These are phyloP conservation scores for Drosophila oshimai DNA, from an alignment of 1,140 invertebrate species.

Conservation along the genomic window DNA sequence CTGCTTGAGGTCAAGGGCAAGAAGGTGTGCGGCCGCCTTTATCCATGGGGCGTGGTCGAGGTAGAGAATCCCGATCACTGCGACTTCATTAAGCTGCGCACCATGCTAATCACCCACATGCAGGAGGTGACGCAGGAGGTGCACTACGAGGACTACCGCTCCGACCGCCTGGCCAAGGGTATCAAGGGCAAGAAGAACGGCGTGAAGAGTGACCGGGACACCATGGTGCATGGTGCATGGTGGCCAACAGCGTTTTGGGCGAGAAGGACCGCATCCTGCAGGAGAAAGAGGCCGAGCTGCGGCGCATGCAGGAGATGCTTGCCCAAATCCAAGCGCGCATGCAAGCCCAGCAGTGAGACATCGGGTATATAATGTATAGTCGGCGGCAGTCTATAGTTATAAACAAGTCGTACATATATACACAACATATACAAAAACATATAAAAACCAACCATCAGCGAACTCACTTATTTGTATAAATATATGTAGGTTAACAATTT, in stretches of 20 bases:
- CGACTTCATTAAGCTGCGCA: conserved; percentile 98
- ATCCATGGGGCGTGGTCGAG: conserved; percentile 99
- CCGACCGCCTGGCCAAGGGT: conserved; percentile 92
- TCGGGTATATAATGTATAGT: not conserved
- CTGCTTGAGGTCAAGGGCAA: conserved; percentile 94
- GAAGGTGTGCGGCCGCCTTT: conserved; percentile 95
- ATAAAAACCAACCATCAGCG: conserved; percentile 20
- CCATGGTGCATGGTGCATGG: conserved; percentile 31
- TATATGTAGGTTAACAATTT: too few relatives aligned
- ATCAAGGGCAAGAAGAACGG: conserved; percentile 84
- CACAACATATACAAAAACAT: conserved; percentile 42
- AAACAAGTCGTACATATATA: conserved; percentile 78
- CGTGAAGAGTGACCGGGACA: conserved; percentile 66
- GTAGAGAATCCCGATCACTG: conserved; percentile 99
- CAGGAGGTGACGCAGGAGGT: conserved; percentile 98
- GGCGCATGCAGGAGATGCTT: conserved; percentile 97
- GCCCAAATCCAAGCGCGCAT: conserved; percentile 97
- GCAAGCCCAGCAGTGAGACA: conserved; percentile 85
- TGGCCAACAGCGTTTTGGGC: conserved; percentile 82
- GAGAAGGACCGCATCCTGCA: conserved; percentile 93
- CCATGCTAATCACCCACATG: conserved; percentile 98
- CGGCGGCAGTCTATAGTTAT: conserved; percentile 89
- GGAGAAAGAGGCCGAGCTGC: conserved; percentile 95
- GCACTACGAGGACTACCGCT: conserved; percentile 98
- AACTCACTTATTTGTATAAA: conserved; percentile 52